A percentile compares a stretch with the other conserved stretches of the same genome.
These are phyloP conservation scores for Dermolepida albohirtum DNA, from an alignment of 2,888 invertebrate species.

Conservation along the genomic window DNA sequence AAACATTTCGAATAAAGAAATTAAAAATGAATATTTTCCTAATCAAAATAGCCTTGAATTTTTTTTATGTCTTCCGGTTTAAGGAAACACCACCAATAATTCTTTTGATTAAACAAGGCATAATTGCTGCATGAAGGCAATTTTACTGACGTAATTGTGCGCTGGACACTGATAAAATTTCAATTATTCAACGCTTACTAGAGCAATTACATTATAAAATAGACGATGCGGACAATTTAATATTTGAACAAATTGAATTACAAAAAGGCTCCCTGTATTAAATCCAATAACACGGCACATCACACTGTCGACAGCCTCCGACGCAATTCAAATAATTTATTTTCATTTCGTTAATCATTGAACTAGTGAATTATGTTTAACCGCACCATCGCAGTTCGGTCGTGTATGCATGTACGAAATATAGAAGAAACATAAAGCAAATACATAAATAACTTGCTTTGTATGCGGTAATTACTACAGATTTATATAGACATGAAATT, in stretches of 20 bases:
- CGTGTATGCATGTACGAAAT: no score
- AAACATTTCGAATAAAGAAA: no score
- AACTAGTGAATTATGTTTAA: neutral
- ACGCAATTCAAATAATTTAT: conserved; percentile 29
- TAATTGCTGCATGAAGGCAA: no score
- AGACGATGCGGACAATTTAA: conserved; percentile 17
- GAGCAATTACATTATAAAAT: conserved; percentile 22
- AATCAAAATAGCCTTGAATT: no score
- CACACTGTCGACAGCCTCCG: conserved; percentile 11
- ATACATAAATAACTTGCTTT: no score
- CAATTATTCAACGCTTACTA: conserved; percentile 33
- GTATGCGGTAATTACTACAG: no score
- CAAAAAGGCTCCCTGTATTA: conserved; percentile 21
- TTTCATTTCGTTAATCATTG: conserved; percentile 18
- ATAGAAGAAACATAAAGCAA: no score
- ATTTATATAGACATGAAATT: no score
- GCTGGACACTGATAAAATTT: conserved; percentile 19
- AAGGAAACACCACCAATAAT: no score
- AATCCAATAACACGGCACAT: conserved; percentile 14
- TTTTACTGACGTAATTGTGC: neutral
- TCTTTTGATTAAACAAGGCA: no score
- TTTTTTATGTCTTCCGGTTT: no score
- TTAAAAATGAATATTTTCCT: no score
- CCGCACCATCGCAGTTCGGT: neutral
- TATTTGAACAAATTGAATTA: conserved; percentile 26